phyloP scores from a whole-genome alignment of 2,113 vertebrate species.

The Chunga burmeisteri region DNA sequence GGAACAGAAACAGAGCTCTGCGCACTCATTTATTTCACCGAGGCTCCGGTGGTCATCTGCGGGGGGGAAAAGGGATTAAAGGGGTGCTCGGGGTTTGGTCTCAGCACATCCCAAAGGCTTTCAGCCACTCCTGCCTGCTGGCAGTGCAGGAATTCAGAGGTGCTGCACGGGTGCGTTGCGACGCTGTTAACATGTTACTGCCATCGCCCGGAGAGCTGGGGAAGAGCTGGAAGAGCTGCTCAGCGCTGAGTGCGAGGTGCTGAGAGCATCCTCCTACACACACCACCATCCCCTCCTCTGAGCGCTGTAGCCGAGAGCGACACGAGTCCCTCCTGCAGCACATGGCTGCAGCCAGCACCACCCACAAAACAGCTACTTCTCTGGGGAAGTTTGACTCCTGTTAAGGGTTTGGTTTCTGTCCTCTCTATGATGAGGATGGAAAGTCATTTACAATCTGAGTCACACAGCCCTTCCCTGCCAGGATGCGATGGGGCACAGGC shows the following conservation, averaged over 20 bases:
- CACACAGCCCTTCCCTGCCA: neutral
- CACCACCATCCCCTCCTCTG: neutral
- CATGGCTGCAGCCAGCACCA: neutral
- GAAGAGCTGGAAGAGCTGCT: neutral
- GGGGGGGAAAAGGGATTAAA: neutral
- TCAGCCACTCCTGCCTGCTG: too few relatives aligned
- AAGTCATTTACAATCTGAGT: neutral
- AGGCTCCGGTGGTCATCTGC: neutral
- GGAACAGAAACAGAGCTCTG: neutral
- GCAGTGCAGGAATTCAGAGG: neutral
- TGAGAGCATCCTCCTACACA: neutral
- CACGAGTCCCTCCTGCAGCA: neutral
- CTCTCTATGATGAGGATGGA: neutral
- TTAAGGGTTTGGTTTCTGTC: neutral
- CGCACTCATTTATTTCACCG: accelerated
- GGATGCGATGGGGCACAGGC: neutral
- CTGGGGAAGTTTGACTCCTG: neutral
- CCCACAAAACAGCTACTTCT: neutral
- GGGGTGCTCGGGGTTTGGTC: accelerated
- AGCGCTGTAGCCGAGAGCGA: neutral
- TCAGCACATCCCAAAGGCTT: neutral
- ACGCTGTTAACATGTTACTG: neutral
- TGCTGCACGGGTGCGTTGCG: neutral
- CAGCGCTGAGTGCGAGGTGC: neutral
- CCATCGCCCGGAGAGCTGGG: neutral